Base-by-base conservation (phyloP, 2,797 vertebrate genomes). In the Neosilurus mollespiculum region DNA sequence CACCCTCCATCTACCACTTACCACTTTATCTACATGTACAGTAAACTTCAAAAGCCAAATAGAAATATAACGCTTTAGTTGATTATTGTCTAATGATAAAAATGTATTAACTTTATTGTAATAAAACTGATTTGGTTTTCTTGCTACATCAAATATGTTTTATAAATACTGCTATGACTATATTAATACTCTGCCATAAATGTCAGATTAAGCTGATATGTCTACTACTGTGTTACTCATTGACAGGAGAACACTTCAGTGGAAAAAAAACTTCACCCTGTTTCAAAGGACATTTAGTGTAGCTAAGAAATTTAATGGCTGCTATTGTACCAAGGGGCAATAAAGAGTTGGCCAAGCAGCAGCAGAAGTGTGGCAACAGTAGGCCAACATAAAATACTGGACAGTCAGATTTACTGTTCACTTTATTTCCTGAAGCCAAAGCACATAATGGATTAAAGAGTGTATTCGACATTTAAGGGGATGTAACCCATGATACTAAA, bases 181-280 rank as follows among this genome's bases (percentile, higher is more conserved):
- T 18, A 78, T 62, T 70, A 77, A 66, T 61, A 80, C 83, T 11
- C 16, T 79, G 64, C 83, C 76, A 83, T 85, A 87, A 89, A 87
- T 64, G 58, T 22, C 1, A 79, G 84, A 84, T 86, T 86, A 65
- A 83, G 84, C 18, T 86, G 49, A 49, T 30, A 84, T 83, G 81
- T 43, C 56, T 49, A 26, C 26, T 43, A 56, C 62, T 58, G 58
- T 30, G 86, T 91, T 85, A 89, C 59, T 81, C 56, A 89, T 92
- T 93, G 86, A 91, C 82, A 76, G 54, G 2, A 66, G 73, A 85
- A 77, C 59, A 81, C 58, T 61, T 43, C 22, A 82, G 37, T 67
- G 76, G 81, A 86, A 88, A 83, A 84, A 82, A 84, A 88, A 73
- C 24, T 18, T 54, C 24, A 73, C 15, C 49, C 51, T 18, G 54